These are phyloP conservation scores for Zelleria hepariella DNA, from an alignment of 2,888 invertebrate genomes.

Conservation along the genomic window DNA sequence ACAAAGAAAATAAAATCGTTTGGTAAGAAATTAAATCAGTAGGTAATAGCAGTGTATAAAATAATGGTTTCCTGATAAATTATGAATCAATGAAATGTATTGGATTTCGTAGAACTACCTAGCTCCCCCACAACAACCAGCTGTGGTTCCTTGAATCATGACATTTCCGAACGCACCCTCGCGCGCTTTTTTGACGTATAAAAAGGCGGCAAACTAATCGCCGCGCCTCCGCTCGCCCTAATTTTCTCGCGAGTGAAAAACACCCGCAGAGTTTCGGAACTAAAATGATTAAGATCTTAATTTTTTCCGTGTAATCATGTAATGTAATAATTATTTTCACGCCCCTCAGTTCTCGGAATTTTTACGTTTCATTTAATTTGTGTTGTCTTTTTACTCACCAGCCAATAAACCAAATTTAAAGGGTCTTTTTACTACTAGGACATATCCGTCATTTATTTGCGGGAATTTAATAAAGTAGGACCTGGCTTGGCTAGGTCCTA, in stretches of 20 bases:
- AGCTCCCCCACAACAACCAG: conserved; percentile 18
- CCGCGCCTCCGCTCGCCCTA: not conserved
- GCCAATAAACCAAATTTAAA: too few species aligned
- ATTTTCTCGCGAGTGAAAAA: not conserved
- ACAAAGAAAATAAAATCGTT: too few species aligned
- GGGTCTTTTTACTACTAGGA: too few species aligned
- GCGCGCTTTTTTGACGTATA: conserved; percentile 12
- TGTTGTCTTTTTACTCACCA: not conserved
- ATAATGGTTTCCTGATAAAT: too few species aligned
- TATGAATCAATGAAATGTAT: not conserved
- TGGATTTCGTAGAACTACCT: conserved; percentile 30
- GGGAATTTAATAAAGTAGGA: too few species aligned
- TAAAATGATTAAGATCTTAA: not conserved
- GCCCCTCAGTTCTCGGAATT: conserved; percentile 12
- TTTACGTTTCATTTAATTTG: not conserved
- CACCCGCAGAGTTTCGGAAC: not conserved
- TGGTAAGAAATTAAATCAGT: not conserved
- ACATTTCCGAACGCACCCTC: conserved; percentile 22
- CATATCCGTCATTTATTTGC: too few species aligned
- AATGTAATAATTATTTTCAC: not conserved
- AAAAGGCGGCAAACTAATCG: conserved; percentile 1
- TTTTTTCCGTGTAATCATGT: not conserved
- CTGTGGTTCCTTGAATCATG: conserved; percentile 38
- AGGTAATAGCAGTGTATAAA: not conserved
- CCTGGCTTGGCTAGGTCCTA: too few species aligned